These are phyloP conservation scores for Pholis gunnellus DNA, from an alignment of 2,113 vertebrate species.

Conservation along the genomic window DNA sequence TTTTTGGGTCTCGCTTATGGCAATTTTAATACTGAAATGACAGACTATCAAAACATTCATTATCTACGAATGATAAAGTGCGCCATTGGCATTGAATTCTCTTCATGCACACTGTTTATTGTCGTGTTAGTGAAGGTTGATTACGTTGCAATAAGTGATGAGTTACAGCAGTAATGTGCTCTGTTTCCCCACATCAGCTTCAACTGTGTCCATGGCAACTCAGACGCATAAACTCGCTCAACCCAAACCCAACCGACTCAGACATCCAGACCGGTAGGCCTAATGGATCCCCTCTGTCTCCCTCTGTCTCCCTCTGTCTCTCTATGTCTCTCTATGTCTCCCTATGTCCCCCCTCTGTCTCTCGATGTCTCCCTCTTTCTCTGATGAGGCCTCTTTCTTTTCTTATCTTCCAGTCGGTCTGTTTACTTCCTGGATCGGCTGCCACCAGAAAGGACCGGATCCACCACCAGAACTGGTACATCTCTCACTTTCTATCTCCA, in stretches of 20 bases:
- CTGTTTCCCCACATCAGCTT: neutral
- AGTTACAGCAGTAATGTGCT: neutral
- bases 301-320: too few relatives aligned
- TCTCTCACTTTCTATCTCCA: neutral
- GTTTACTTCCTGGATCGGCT: conserved; percentile 82
- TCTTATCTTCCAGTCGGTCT: conserved; percentile 67
- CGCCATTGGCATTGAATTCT: neutral
- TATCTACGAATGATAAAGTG: neutral
- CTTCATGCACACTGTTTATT: neutral
- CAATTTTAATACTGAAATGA: neutral
- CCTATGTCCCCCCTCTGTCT: too few relatives aligned
- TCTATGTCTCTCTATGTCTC: too few relatives aligned
- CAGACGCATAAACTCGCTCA: conserved; percentile 65
- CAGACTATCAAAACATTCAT: neutral
- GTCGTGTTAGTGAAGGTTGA: neutral
- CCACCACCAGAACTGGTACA: conserved; percentile 64
- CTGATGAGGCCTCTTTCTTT: neutral
- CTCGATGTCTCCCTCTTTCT: neutral
- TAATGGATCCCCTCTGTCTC: neutral
- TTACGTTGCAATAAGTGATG: neutral
- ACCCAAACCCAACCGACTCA: conserved; percentile 73
- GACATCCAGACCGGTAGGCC: conserved; percentile 75
- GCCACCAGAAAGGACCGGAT: conserved; percentile 44
- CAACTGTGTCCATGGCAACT: conserved; percentile 66
- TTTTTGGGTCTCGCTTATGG: neutral